Percentiles rank a stretch among this genome's conserved stretches.
Conservation (phyloP, 2,797 vertebrate species). For the Champsocephalus esox region DNA sequence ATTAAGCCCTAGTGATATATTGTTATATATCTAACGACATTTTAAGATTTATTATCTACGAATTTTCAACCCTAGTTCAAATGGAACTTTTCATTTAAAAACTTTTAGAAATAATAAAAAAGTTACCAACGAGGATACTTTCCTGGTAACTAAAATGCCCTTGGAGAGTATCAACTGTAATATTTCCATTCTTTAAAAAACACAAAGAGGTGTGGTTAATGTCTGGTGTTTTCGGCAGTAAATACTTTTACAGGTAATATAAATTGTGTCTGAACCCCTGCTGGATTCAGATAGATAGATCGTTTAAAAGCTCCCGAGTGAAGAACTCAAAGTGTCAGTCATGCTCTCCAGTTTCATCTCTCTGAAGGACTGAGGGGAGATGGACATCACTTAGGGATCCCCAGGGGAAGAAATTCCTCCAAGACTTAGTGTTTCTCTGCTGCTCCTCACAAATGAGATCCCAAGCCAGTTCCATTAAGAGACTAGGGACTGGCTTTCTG, state of each 20-base stretch:
- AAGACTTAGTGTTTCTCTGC: conserved; percentile 82
- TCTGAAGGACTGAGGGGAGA: conserved; percentile 68
- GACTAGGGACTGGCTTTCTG: conserved; percentile 47
- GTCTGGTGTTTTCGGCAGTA: not conserved
- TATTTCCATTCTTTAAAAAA: not conserved
- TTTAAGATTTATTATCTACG: not conserved
- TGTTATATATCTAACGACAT: not conserved
- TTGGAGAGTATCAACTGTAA: not conserved
- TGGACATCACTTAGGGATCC: conserved; percentile 82
- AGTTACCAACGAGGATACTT: too few relatives aligned
- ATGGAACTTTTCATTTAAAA: not conserved
- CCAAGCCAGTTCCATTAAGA: conserved; percentile 70
- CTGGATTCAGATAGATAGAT: conserved; percentile 37
- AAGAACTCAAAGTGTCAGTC: conserved; percentile 66
- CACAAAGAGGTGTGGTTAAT: not conserved
- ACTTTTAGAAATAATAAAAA: not conserved
- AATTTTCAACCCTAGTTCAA: not conserved
- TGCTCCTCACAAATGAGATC: conserved; percentile 67
- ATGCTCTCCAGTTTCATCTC: conserved; percentile 76
- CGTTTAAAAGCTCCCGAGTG: conserved; percentile 37
- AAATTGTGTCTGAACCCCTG: not conserved
- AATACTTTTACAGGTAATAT: not conserved
- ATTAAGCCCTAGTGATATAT: not conserved
- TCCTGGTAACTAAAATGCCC: too few relatives aligned
- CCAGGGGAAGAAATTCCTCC: conserved; percentile 84